Evolutionary conservation across 2,797 vertebrate species (phyloP), one percentile per base, ranked within the genome.

Genomic region (Tolypeutes matacus): DNA sequence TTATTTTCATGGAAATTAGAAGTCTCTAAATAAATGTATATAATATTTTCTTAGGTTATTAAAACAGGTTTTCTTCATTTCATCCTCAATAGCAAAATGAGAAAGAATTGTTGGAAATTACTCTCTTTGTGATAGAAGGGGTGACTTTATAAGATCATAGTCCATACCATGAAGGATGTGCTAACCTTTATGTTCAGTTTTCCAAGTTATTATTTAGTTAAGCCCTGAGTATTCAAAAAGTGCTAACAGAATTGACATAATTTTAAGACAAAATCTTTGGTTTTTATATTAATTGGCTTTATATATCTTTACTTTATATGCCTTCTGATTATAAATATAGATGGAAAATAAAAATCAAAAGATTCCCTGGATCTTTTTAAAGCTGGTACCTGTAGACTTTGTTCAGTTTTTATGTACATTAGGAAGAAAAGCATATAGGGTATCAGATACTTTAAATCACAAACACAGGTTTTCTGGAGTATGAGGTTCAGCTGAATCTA

Each of bases 261-360:
- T 56, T 81, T 95, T 70, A 46, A 34, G 12, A 75, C 0, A 89
- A 31, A 70, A 73, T n/a, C 4, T 86, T 31, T 49, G 8, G 3
- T 10, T 88, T 91, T 46, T 77, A 2, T 64, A 72, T 83, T 51
- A 95, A 86, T 51, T 20, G 72, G 31, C 92, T 51, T 92, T 70
- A 72, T 60, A 72, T 78, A 18, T n/a, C 17, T 90, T 78, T 73
- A 76, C 1, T 42, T 85, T 82, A 21, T 91, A 93, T 86, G 25
- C 11, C 9, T 93, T 86, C 36, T 75, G 13, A 42, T 92, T 95
- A 58, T 73, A 96, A 56, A 62, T 42, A 77, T 18, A 77, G 13
- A 49, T 42, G 9, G 29, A 95, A 51, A 5, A 89, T 76, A 85
- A 91, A 12, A n/a, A 85, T 89, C 25, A 94, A 96, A 93, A 69